Evolutionary conservation across 64 coral and sea anemone species (phyloP).

Genomic region (Montipora foliosa): DNA sequence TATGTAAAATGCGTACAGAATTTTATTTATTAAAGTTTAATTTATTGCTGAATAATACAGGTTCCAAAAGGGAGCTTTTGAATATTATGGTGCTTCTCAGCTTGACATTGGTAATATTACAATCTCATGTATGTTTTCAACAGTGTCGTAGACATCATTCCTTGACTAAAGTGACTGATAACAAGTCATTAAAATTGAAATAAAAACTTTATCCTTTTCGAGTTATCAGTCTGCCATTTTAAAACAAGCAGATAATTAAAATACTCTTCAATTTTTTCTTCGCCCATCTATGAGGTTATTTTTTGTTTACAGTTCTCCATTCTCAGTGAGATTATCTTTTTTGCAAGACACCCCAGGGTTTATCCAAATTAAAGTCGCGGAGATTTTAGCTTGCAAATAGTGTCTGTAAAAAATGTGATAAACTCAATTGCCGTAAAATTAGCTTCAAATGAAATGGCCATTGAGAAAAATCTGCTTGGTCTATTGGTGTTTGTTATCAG

Average conservation of each 20-base stretch:
- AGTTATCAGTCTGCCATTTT: slow-evolving; percentile 32
- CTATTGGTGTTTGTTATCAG: background rate
- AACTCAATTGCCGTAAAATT: slow-evolving; percentile 26
- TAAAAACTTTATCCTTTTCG: background rate
- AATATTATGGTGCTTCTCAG: slow-evolving; percentile 1
- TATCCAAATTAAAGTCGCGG: slow-evolving; percentile 29
- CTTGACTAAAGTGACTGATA: background rate
- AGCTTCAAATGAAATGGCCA: background rate
- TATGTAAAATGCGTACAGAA: slow-evolving; percentile 28
- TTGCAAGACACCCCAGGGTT: slow-evolving; percentile 13
- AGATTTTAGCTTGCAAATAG: slow-evolving; percentile 3
- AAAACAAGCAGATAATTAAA: slow-evolving; percentile 36
- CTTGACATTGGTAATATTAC: background rate
- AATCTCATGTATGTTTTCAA: background rate
- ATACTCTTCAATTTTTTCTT: slow-evolving; percentile 16
- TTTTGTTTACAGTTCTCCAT: slow-evolving; percentile 32
- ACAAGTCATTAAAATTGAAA: background rate
- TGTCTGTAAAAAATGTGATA: background rate
- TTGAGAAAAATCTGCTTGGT: background rate
- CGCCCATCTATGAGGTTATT: background rate
- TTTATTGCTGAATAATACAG: background rate
- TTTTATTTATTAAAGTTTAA: slow-evolving; percentile 37
- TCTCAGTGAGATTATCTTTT: slow-evolving; percentile 33
- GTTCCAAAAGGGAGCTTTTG: background rate
- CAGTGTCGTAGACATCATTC: background rate